Percentiles rank a stretch among this genome's conserved stretches.
Evolutionary conservation across 2,113 vertebrate genomes (phyloP).

Genomic region (Raja brachyura): DNA sequence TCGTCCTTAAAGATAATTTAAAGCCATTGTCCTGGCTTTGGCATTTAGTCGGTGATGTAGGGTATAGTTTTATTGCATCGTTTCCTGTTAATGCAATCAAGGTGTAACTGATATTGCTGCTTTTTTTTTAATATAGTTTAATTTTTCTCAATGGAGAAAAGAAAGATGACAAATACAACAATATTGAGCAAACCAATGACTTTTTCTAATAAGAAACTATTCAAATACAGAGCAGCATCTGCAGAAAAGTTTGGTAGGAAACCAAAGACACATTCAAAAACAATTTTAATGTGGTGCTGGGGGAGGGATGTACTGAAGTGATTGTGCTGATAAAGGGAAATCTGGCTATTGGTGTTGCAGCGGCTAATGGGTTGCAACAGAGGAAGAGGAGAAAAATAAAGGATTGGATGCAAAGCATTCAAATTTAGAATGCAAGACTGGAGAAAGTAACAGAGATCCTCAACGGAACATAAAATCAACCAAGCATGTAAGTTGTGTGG

Average conservation of each 20-base stretch:
- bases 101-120: neutral
- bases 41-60: too few species aligned
- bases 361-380: neutral
- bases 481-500: too few species aligned
- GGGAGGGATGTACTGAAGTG: neutral
- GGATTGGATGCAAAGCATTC: neutral
- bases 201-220: neutral
- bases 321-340: neutral
- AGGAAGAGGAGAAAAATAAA: neutral
- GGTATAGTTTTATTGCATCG: too few species aligned
- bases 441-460: too few species aligned
- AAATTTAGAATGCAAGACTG: neutral
- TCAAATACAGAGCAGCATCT: neutral
- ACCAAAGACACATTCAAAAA: neutral
- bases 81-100: neutral
- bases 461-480: too few species aligned
- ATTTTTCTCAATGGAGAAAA: neutral
- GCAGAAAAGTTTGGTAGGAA: neutral
- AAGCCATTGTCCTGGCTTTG: too few species aligned
- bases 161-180: neutral
- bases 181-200: neutral
- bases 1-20: too few species aligned
- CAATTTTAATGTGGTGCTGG: neutral
- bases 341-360: neutral
- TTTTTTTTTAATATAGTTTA: neutral